Evolutionary conservation across 92 coral and sea anemone genomes (phyloP).

Genomic region (Heliopora coerulea): DNA sequence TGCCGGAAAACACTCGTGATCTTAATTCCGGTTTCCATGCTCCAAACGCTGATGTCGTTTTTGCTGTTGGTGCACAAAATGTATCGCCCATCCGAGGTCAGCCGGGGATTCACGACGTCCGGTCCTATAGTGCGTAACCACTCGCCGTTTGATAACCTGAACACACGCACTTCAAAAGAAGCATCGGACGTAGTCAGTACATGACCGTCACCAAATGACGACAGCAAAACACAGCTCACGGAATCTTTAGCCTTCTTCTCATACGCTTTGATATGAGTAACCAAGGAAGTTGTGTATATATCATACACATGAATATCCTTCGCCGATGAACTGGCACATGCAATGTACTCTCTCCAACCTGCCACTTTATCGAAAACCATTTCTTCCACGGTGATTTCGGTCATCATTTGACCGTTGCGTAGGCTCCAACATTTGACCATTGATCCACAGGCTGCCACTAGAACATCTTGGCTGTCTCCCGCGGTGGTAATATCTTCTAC

Average conservation of each 20-base stretch:
- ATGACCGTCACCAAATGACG: slow-evolving; percentile 90
- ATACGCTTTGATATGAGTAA: slow-evolving; percentile 68
- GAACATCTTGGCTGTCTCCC: slow-evolving; percentile 65
- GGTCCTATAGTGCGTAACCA: slow-evolving; percentile 93
- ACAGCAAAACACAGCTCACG: slow-evolving; percentile 65
- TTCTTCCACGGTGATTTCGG: slow-evolving; percentile 72
- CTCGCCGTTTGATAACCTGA: slow-evolving; percentile 69
- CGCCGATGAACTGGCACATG: slow-evolving; percentile 65
- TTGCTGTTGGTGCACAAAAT: slow-evolving; percentile 86
- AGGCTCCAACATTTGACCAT: slow-evolving; percentile 81
- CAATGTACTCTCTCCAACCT: slow-evolving; percentile 67
- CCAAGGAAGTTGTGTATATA: slow-evolving; percentile 49
- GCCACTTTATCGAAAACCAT: slow-evolving; percentile 68
- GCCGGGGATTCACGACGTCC: slow-evolving; percentile 83
- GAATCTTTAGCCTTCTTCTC: slow-evolving; percentile 70
- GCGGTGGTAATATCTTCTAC: slow-evolving; percentile 67
- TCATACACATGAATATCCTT: slow-evolving; percentile 72
- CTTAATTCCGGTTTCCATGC: slow-evolving; percentile 87
- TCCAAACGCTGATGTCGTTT: slow-evolving; percentile 95
- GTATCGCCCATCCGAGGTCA: slow-evolving; percentile 83
- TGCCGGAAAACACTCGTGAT: slow-evolving; percentile 86
- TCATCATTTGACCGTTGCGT: slow-evolving; percentile 62
- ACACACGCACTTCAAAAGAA: slow-evolving; percentile 78
- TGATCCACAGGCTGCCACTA: slow-evolving; percentile 76
- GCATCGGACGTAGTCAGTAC: slow-evolving; percentile 68